Evolutionary conservation across 2,113 vertebrate species (phyloP).

Genomic region (Larimichthys polyactis): DNA sequence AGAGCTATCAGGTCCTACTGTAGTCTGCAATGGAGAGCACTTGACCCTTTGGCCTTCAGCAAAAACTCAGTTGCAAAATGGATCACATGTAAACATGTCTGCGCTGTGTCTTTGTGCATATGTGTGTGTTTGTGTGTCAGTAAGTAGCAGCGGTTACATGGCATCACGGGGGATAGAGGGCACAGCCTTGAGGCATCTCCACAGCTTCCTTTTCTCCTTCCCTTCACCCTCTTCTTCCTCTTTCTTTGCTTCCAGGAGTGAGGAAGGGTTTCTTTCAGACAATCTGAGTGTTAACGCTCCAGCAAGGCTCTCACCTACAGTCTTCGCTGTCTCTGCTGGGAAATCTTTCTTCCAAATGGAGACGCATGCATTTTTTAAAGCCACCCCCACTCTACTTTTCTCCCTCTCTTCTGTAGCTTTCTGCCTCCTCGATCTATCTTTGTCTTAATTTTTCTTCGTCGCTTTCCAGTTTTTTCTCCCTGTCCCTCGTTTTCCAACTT

Average conservation of each 20-base stretch:
- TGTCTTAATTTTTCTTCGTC: not conserved
- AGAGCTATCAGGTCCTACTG: conserved; percentile 4
- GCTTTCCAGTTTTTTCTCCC: not conserved
- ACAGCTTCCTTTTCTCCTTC: conserved; percentile 5
- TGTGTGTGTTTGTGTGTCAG: conserved; percentile 23
- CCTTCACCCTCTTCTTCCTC: not conserved
- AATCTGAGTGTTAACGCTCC: conserved; percentile 8
- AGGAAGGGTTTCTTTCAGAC: conserved; percentile 25
- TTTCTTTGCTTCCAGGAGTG: not conserved
- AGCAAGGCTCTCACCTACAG: conserved; percentile 44
- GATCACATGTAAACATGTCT: conserved; percentile 59
- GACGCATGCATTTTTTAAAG: conserved; percentile 70
- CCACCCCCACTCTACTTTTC: conserved; percentile 7
- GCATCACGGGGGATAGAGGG: conserved; percentile 33
- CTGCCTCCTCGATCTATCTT: conserved; percentile 25
- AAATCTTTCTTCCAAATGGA: conserved; percentile 53
- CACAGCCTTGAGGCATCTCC: conserved; percentile 25
- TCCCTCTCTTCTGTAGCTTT: conserved; percentile 27
- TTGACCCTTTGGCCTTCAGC: conserved; percentile 65
- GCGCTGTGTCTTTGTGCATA: not conserved
- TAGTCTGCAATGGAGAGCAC: conserved; percentile 43
- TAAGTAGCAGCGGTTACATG: conserved; percentile 60
- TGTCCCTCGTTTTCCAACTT: not conserved
- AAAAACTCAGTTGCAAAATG: conserved; percentile 41
- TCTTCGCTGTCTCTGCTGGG: conserved; percentile 22